Evolutionary conservation across 2,797 vertebrate genomes (phyloP).

Genomic region (Tragelaphus oryx): DNA sequence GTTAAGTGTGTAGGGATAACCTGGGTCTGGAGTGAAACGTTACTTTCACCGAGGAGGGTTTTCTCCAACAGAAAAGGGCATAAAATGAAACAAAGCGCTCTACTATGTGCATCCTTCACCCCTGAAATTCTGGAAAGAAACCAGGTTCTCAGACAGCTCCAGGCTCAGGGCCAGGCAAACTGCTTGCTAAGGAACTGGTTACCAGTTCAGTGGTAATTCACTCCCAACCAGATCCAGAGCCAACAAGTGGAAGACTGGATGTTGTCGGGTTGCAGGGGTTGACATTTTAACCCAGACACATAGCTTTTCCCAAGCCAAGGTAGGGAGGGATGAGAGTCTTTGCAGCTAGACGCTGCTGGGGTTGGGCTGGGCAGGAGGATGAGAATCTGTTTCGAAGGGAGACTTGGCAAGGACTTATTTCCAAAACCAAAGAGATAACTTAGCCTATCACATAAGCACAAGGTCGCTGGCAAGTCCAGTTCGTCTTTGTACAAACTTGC

Average conservation of each 20-base stretch:
- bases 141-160: background rate
- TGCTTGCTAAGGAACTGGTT: background rate
- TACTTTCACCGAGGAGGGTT: slow-evolving; percentile 15
- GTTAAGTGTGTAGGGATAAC: background rate
- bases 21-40: background rate
- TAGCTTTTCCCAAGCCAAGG: background rate
- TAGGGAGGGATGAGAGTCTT: too few species aligned
- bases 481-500: background rate
- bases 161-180: background rate
- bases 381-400: background rate
- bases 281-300: too few species aligned
- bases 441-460: background rate
- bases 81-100: background rate
- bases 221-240: too few species aligned
- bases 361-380: background rate
- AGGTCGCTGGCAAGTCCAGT: background rate
- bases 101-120: background rate
- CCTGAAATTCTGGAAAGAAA: slow-evolving; percentile 28
- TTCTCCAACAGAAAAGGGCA: background rate
- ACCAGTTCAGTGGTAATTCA: background rate
- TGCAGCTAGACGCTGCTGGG: background rate
- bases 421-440: background rate
- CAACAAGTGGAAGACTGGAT: fast-evolving
- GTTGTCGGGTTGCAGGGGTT: fast-evolving
- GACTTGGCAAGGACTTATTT: background rate